Conservation (phyloP, 1,140 invertebrate species). For the Euwallacea similis region DNA sequence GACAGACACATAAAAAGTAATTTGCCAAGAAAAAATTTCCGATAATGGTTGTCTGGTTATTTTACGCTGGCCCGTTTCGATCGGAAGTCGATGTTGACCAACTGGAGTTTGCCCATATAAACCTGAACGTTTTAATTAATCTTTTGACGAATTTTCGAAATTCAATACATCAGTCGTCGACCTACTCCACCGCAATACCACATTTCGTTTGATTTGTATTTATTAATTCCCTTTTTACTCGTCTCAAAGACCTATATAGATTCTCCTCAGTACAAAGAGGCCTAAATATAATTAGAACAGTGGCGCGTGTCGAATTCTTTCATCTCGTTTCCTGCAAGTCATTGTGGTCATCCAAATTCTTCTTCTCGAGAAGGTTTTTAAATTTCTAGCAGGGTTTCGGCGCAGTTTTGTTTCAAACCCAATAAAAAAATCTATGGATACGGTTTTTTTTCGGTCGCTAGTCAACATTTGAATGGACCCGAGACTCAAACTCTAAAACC, state of each 20-base stretch:
- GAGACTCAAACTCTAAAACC: no score
- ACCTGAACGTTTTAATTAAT: not conserved
- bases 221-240: conserved; percentile 20
- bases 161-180: not conserved
- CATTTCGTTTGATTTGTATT: conserved; percentile 10
- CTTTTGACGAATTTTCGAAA: not conserved
- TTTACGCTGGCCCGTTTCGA: conserved; percentile 33
- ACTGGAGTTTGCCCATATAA: not conserved
- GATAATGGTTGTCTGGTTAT: conserved; percentile 45
- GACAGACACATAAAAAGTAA: conserved; percentile 44
- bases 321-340: conserved; percentile 31
- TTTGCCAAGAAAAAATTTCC: conserved; percentile 40
- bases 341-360: conserved; percentile 33
- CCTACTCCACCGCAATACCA: not conserved
- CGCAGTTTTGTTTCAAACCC: not conserved
- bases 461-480: no score
- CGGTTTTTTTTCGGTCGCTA: not conserved
- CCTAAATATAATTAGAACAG: conserved; percentile 33
- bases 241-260: conserved; percentile 15
- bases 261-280: conserved; percentile 30
- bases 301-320: conserved; percentile 36
- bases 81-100: conserved; percentile 40
- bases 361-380: not conserved
- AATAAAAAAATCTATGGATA: not conserved
- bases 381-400: conserved; percentile 4